Conservation (phyloP, 2,113 vertebrate species). For the Peromyscus polionotus region DNA sequence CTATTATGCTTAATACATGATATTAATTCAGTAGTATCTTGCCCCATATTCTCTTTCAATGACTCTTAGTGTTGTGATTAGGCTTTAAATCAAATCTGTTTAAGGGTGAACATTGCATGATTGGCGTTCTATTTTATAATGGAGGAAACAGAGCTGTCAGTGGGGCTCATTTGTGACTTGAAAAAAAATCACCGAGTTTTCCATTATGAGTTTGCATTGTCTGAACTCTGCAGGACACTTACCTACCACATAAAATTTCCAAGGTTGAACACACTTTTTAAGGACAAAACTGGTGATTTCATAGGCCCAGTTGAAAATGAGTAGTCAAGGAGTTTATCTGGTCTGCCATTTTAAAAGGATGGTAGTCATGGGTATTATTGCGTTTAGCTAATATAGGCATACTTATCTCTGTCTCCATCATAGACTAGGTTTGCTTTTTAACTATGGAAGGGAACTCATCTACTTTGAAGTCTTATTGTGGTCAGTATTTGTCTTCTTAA, state of each 20-base stretch:
- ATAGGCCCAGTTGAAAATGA: background rate
- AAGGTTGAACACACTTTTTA: background rate
- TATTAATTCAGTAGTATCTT: background rate
- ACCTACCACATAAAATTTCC: background rate
- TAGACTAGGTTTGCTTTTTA: conserved; percentile 20
- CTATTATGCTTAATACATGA: background rate
- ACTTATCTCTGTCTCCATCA: background rate
- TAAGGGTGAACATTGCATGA: background rate
- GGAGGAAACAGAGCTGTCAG: background rate
- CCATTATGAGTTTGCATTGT: background rate
- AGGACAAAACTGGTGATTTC: background rate
- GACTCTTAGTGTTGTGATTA: background rate
- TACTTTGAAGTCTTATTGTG: background rate
- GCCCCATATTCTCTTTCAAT: background rate
- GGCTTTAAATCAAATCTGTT: conserved; percentile 14
- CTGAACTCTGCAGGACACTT: background rate
- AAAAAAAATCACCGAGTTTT: background rate
- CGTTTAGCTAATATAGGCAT: background rate
- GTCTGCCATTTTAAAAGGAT: background rate
- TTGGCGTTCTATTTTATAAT: background rate
- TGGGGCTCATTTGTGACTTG: background rate
- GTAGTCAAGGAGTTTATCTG: background rate
- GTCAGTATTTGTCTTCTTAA: background rate
- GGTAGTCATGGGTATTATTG: background rate
- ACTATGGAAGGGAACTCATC: background rate